These are phyloP conservation scores for Drosophila nikananu DNA, from an alignment of 1,140 invertebrate species.

Conservation along the genomic window DNA sequence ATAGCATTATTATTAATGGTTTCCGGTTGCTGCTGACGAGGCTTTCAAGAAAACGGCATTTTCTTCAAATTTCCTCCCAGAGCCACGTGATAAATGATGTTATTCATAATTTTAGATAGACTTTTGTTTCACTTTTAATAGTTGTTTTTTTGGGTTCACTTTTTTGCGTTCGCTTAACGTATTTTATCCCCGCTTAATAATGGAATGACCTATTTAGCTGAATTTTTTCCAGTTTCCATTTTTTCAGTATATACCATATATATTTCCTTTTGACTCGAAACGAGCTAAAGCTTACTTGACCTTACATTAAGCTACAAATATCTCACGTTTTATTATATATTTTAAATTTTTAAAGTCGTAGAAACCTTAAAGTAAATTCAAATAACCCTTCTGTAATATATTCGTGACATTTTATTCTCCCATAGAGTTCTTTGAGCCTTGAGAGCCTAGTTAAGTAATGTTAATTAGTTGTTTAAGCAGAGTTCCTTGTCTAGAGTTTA, in stretches of 20 bases:
- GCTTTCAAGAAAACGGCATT: constrained; percentile 19
- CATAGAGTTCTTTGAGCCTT: constrained; percentile 35
- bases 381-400: constrained; percentile 35
- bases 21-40: constrained; percentile 48
- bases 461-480: constrained; percentile 48
- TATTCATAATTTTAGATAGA: constrained; percentile 26
- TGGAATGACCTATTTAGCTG: constrained; percentile 77
- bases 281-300: constrained; percentile 42
- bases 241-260: constrained; percentile 31
- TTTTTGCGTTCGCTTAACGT: constrained; percentile 62
- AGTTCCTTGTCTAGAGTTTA: constrained; percentile 38
- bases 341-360: constrained; percentile 27
- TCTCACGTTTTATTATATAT: constrained; percentile 12
- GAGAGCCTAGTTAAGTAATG: constrained; percentile 47
- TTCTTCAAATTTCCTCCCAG: constrained; percentile 29
- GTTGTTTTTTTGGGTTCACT: constrained; percentile 13
- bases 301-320: constrained; percentile 18
- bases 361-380: constrained; percentile 26
- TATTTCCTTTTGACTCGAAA: constrained; percentile 39
- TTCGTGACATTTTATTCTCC: constrained; percentile 28
- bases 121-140: constrained; percentile 47
- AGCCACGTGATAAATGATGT: constrained; percentile 34
- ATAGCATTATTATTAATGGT: constrained; percentile 48
- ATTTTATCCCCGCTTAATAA: constrained; percentile 71
- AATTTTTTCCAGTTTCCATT: constrained; percentile 56